Evolutionary conservation across 2,888 invertebrate genomes (phyloP).

Genomic region (Eulithis prunata): DNA sequence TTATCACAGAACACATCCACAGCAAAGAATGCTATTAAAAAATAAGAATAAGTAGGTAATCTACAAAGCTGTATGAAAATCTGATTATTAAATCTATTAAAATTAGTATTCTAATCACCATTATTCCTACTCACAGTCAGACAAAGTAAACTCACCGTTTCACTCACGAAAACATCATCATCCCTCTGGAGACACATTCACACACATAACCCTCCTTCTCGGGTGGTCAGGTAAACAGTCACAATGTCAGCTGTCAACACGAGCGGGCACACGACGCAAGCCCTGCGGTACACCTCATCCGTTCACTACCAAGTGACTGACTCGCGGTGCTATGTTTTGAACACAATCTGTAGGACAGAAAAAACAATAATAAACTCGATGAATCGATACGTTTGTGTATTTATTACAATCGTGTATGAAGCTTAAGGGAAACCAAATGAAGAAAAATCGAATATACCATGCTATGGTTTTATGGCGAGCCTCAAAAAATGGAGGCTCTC

Average conservation of each 20-base stretch:
- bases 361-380: constrained; percentile 80
- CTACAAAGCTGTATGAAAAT: too few species aligned
- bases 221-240: constrained; percentile 30
- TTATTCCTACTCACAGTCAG: too few species aligned
- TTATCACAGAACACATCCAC: too few species aligned
- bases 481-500: too few species aligned
- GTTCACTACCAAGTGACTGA: constrained; percentile 66
- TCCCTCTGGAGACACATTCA: constrained; percentile 82
- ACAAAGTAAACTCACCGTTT: constrained; percentile 64
- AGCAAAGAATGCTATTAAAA: too few species aligned
- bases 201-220: constrained; percentile 35
- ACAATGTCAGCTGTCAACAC: constrained; percentile 49
- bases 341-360: constrained; percentile 82
- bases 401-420: too few species aligned
- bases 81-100: too few species aligned
- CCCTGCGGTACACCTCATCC: constrained; percentile 68
- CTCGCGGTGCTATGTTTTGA: constrained; percentile 73
- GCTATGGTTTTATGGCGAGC: too few species aligned
- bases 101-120: too few species aligned
- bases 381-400: constrained; percentile 54
- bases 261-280: constrained; percentile 48
- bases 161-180: constrained; percentile 73
- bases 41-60: too few species aligned
- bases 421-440: too few species aligned
- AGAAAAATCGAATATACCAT: too few species aligned